Base-by-base conservation (phyloP, 2,113 vertebrate species). In the Grammomys surdaster region DNA sequence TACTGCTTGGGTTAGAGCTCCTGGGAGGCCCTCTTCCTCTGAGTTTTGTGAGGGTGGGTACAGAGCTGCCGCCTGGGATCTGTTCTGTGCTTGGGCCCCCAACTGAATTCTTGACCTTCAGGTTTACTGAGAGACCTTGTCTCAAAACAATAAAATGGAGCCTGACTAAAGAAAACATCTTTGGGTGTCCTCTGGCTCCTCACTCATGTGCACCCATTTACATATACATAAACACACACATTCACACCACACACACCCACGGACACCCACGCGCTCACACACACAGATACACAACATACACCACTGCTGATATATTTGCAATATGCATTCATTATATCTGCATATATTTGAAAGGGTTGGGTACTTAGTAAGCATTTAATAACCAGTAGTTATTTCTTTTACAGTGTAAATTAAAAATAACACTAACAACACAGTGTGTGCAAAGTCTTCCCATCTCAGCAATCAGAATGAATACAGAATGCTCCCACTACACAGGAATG, bases 371-470 rank as follows among this genome's bases (percentile, higher is more conserved):
- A 60, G 14, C 69, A 7, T 51, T 91, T 48, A 75, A 19, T 46
- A 78, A 85, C 26, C 51, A 56, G 1, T 84, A 84, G 46, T 28
- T 67, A 46, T 69, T 88, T 58, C 46, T 77, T 40, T 89, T 92
- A 48, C 20, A 14, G 26, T 46, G 26, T 22, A 78, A 72, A 56
- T 60, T 65, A 43, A 43, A 31, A 48, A 54, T 31, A 56, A 63
- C 12, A 63, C 33, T 36, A 70, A 70, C 67, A n/a, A 65, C 63
- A 28, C 24, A 69, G 65, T 33, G 48, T 85, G 11, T 14, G n/a
- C 22, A 80, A 94, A 93, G 56, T 85, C n/a, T 9, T 92, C 51
- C 12, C 70, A 36, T 89, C 87, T 91, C 51, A 76, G 88, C 96
- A 51, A 90, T 12, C 58, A 95, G 51, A 81, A 90, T 84, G 73